Evolutionary conservation across 2,888 invertebrate genomes (phyloP), one percentile per base, ranked within the genome.

Genomic region (Tipula confusa): DNA sequence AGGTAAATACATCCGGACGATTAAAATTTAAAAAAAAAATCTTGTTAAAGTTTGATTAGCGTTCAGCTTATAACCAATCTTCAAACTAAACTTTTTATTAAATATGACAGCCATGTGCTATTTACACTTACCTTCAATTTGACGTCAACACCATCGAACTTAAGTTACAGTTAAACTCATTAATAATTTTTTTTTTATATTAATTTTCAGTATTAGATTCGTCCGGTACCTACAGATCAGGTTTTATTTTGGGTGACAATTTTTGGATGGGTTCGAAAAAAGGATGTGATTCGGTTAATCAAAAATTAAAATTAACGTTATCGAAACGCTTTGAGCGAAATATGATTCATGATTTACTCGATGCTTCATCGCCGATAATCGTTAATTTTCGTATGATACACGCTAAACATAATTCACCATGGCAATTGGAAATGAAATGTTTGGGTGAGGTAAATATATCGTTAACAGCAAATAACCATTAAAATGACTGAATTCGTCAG

Each of bases 171-270:
- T 7, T 5, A 31, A 7, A 3, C 31, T 31, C 31, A 31, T 31
- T 31, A 38, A 9, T 38, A 38, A 38, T 11, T 7, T 15, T 82
- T 36, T 82, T 24, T 83, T 15, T 29, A 83, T 80, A n/a, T 80
- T 0, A n/a, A n/a, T 9, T 80, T 80, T 9, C 80, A 90, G 93
- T 91, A 86, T 86, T 93, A 64, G 93, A 93, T 86, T 90, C 92
- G 2, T 92, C 92, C 83, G 93, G 92, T 11, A 87, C 87, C 13
- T 91, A 92, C 2, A 89, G 88, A 0, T 86, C 91, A 0, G 92
- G 92, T 1, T 92, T 93, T 86, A 86, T 92, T 0, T 91, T 91
- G 85, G 93, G 93, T 0, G 91, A 92, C 85, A 93, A 92, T 87
- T 91, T 90, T 83, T 93, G 93, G 93, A 85, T 92, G 43, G 93